A percentile compares a stretch with the other conserved stretches of the same genome.
Conservation (phyloP, 1,140 invertebrate genomes). For the Popillia japonica region DNA sequence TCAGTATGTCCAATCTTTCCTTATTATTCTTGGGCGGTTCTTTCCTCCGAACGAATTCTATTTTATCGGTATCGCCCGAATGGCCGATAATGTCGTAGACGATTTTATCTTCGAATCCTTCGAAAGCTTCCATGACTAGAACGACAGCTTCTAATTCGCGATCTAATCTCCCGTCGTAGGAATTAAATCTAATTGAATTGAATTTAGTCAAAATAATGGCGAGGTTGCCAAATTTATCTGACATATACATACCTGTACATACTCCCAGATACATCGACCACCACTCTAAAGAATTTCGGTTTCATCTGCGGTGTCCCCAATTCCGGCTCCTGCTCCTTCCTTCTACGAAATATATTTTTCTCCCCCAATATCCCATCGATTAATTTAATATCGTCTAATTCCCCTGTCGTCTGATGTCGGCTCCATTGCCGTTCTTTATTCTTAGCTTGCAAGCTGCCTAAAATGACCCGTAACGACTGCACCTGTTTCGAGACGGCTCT, state of each 20-base stretch:
- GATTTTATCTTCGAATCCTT: conserved; percentile 89
- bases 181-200: conserved; percentile 80
- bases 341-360: conserved; percentile 85
- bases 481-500: conserved; percentile 81
- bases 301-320: conserved; percentile 84
- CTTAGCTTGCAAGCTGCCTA: conserved; percentile 85
- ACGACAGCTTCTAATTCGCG: conserved; percentile 91
- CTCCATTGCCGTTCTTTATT: conserved; percentile 94
- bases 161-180: conserved; percentile 91
- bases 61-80: conserved; percentile 85
- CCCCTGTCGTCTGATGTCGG: conserved; percentile 90
- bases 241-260: conserved; percentile 90
- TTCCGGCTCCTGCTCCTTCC: conserved; percentile 85
- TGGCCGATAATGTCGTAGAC: conserved; percentile 94
- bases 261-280: conserved; percentile 93
- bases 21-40: conserved; percentile 88
- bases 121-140: conserved; percentile 93
- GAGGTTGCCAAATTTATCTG: no score
- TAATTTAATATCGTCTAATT: conserved; percentile 94
- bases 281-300: conserved; percentile 88
- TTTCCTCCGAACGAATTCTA: conserved; percentile 77
- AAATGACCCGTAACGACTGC: conserved; percentile 69
- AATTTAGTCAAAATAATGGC: no score
- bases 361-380: conserved; percentile 95
- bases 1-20: conserved; percentile 80